phyloP scores from a whole-genome alignment of 2,113 vertebrate genomes.

The Mola mola region DNA sequence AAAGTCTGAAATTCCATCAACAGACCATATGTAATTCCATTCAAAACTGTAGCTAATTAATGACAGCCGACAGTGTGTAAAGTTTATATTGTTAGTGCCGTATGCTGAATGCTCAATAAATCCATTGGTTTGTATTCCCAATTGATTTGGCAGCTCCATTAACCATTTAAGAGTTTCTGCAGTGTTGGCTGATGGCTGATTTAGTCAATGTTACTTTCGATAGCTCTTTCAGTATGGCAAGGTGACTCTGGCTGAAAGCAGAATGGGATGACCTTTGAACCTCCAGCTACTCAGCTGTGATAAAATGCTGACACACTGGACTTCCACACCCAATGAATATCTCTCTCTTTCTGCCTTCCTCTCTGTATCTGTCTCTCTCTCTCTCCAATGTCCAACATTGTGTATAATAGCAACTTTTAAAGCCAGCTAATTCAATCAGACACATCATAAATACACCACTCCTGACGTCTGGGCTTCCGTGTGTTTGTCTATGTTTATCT shows the following conservation, averaged over 20 bases:
- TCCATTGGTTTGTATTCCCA: conserved; percentile 62
- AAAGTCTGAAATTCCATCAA: not conserved
- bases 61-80: conserved; percentile 4
- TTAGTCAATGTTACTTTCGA: conserved; percentile 66
- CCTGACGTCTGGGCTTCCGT: conserved; percentile 28
- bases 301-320: conserved; percentile 70
- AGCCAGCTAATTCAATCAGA: conserved; percentile 83
- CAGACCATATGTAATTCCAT: conserved; percentile 14
- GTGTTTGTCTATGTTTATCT: conserved; percentile 24
- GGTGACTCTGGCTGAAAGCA: conserved; percentile 66
- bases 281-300: conserved; percentile 65
- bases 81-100: conserved; percentile 41
- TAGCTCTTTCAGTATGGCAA: conserved; percentile 65
- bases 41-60: too few relatives aligned
- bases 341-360: conserved; percentile 9
- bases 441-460: conserved; percentile 77
- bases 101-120: conserved; percentile 62
- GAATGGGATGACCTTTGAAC: conserved; percentile 71
- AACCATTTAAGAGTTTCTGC: conserved; percentile 66
- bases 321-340: conserved; percentile 30
- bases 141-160: conserved; percentile 61
- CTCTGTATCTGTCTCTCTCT: not conserved
- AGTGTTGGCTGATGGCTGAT: conserved; percentile 66
- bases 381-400: conserved; percentile 21
- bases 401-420: conserved; percentile 66